Conservation (phyloP, 2,113 vertebrate genomes). For the Poeciliopsis prolifica region DNA sequence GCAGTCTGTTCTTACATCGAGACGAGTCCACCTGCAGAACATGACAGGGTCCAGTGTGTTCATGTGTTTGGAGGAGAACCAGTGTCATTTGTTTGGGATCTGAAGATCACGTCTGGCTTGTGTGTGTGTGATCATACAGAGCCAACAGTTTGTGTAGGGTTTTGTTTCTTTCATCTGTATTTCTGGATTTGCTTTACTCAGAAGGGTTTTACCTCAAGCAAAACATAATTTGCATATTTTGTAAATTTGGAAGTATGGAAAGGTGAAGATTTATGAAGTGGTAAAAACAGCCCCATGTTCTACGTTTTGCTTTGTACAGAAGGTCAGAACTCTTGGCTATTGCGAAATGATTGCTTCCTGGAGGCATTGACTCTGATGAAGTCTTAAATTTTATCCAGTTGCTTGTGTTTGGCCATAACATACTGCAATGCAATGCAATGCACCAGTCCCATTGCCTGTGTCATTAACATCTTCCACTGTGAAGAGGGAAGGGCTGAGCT, state of each 20-base stretch:
- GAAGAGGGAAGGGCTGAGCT: too few relatives aligned
- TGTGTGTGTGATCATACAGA: conserved; percentile 21
- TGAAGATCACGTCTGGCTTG: too few relatives aligned
- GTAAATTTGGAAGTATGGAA: not conserved
- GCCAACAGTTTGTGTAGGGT: not conserved
- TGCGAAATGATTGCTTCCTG: too few relatives aligned
- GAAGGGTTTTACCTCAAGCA: not conserved
- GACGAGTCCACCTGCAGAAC: conserved; percentile 3
- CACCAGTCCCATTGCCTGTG: too few relatives aligned
- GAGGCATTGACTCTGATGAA: too few relatives aligned
- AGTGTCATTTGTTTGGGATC: conserved; percentile 45
- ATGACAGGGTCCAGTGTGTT: conserved; percentile 3
- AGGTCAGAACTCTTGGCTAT: too few relatives aligned
- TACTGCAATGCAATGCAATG: too few relatives aligned
- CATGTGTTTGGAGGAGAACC: conserved; percentile 5
- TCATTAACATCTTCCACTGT: too few relatives aligned
- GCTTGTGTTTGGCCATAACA: too few relatives aligned
- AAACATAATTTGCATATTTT: not conserved
- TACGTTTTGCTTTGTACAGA: too few relatives aligned
- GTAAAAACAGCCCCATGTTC: too few relatives aligned
- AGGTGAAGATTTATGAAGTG: not conserved
- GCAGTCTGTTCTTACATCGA: conserved; percentile 7
- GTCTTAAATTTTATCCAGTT: too few relatives aligned
- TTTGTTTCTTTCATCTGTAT: conserved; percentile 3
- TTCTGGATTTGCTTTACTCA: not conserved